Evolutionary conservation across 2,888 invertebrate genomes (phyloP).

Genomic region (Archips crataeganus): DNA sequence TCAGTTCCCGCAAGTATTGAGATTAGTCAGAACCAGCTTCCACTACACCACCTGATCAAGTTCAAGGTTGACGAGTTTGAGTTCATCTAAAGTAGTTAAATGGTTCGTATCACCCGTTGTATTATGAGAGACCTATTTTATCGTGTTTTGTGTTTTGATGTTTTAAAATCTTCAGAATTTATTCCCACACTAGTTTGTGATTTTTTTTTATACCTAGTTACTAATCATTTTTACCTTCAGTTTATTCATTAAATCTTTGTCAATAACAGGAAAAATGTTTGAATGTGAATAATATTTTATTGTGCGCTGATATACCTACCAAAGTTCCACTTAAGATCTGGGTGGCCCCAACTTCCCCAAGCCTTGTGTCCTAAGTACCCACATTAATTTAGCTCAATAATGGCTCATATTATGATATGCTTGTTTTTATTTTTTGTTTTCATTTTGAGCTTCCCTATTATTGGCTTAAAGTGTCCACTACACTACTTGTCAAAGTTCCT

Average conservation of each 20-base stretch:
- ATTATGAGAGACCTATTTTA: background rate
- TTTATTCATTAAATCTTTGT: conserved; percentile 11
- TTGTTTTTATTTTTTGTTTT: background rate
- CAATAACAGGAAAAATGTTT: conserved; percentile 4
- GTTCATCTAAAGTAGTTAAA: conserved; percentile 39
- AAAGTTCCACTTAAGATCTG: background rate
- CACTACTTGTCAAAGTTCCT: too few species aligned
- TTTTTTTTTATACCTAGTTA: background rate
- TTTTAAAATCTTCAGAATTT: background rate
- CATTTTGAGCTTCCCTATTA: conserved; percentile 1
- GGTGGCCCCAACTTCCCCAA: conserved; percentile 13
- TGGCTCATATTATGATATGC: conserved; percentile 16
- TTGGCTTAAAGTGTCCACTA: background rate
- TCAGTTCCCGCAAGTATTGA: conserved; percentile 9
- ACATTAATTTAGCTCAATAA: conserved; percentile 9
- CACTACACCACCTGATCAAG: conserved; percentile 36
- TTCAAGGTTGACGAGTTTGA: conserved; percentile 46
- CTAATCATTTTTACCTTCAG: conserved; percentile 2
- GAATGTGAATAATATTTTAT: background rate
- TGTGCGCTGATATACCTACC: background rate
- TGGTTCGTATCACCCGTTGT: conserved; percentile 39
- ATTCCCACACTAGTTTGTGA: background rate
- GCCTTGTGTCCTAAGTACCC: conserved; percentile 21
- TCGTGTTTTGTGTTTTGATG: background rate
- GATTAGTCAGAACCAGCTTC: conserved; percentile 11